phyloP scores from a whole-genome alignment of 1,140 invertebrate genomes.

The Zelostemma sp. region DNA sequence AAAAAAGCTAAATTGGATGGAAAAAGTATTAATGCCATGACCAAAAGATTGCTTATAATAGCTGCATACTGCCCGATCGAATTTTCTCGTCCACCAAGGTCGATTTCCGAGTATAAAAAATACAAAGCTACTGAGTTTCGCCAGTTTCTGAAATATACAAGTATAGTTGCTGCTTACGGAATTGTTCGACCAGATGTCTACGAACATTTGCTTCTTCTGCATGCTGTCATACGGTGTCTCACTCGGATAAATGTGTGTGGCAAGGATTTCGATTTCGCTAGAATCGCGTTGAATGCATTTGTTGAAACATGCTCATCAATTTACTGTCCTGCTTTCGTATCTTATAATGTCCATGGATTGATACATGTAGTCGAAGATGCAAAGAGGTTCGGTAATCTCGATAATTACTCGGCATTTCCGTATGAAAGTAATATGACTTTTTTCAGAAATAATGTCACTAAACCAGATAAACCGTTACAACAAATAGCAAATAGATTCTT shows the following conservation, averaged over 20 bases:
- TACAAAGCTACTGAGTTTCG: conserved; percentile 35
- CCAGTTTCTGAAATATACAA: conserved; percentile 26
- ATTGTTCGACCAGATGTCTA: conserved; percentile 11
- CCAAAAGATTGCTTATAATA: conserved; percentile 8
- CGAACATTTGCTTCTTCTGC: conserved; percentile 22
- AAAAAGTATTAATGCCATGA: not conserved
- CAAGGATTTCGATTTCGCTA: not conserved
- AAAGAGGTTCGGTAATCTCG: conserved; percentile 9
- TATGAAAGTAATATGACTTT: conserved; percentile 23
- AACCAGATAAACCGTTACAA: conserved; percentile 18
- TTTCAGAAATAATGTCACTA: conserved; percentile 15
- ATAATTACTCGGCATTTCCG: conserved; percentile 18
- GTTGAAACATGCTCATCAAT: conserved; percentile 11
- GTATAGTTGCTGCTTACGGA: conserved; percentile 10
- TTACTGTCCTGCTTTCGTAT: conserved; percentile 20
- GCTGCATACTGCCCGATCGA: conserved; percentile 17
- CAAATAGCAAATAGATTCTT: conserved; percentile 10
- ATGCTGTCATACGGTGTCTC: conserved; percentile 16
- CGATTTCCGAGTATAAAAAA: conserved; percentile 10
- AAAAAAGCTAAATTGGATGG: conserved; percentile 9
- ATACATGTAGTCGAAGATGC: conserved; percentile 16
- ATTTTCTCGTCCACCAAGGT: conserved; percentile 15
- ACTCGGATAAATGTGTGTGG: not conserved
- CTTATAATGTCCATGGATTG: conserved; percentile 18
- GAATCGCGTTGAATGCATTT: conserved; percentile 14